A percentile compares a stretch with the other conserved stretches of the same genome.
phyloP scores from a whole-genome alignment of 92 coral and sea anemone genomes.

The Heteractis magnifica region DNA sequence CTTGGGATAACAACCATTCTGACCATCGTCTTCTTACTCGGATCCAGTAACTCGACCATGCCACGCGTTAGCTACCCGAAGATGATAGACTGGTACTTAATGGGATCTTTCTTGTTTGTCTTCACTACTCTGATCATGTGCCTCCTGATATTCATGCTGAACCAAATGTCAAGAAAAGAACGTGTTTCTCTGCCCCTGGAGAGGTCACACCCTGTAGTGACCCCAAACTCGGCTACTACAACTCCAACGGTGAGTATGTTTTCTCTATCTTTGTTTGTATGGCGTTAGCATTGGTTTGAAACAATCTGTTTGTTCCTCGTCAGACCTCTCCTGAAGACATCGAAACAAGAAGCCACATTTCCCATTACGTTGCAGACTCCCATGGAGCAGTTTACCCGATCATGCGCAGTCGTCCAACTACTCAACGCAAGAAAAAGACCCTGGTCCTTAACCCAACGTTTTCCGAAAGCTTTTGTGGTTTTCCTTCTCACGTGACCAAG shows the following conservation, averaged over 20 bases:
- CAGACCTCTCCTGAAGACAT: conserved; percentile 52
- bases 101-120: conserved; percentile 93
- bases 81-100: conserved; percentile 98
- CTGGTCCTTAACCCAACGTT: conserved; percentile 45
- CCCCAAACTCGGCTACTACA: conserved; percentile 14
- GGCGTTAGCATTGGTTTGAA: background rate
- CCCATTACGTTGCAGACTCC: conserved; percentile 79
- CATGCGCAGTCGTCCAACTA: conserved; percentile 64
- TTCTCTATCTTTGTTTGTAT: too few relatives aligned
- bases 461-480: conserved; percentile 60
- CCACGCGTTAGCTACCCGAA: conserved; percentile 99
- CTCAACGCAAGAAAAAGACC: conserved; percentile 31
- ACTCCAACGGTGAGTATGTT: conserved; percentile 32
- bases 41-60: conserved; percentile 95
- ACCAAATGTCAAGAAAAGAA: conserved; percentile 27
- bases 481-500: conserved; percentile 38
- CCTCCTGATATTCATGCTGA: conserved; percentile 73
- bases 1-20: conserved; percentile 94
- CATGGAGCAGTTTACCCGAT: conserved; percentile 90
- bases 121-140: conserved; percentile 87
- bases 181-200: conserved; percentile 29
- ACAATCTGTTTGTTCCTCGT: background rate
- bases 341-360: conserved; percentile 63
- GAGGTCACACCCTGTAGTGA: conserved; percentile 16
- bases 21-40: conserved; percentile 94